A percentile compares a stretch with the other conserved stretches of the same genome.
phyloP scores from a whole-genome alignment of 1,140 invertebrate species.

The Chrysopa pallens region DNA sequence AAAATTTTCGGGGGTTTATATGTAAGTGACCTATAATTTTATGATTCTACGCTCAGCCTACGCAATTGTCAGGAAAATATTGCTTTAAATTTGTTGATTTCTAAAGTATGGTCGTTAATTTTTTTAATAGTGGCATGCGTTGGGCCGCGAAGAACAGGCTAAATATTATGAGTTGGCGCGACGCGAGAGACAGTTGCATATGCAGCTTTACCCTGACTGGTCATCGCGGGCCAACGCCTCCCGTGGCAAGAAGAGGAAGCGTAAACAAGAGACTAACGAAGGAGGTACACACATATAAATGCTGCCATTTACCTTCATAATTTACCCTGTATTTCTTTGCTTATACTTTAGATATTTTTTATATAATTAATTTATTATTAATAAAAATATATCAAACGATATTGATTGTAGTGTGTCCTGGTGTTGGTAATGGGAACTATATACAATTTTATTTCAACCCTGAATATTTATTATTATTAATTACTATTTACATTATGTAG shows the following conservation, averaged over 20 bases:
- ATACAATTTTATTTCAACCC: no score
- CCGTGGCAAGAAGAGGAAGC: slow-evolving; percentile 97
- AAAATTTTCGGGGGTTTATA: no score
- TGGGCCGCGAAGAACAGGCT: slow-evolving; percentile 95
- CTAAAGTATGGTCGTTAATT: neutral
- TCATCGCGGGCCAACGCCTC: slow-evolving; percentile 93
- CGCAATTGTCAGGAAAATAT: neutral
- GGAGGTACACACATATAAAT: slow-evolving; percentile 46
- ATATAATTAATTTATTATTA: no score
- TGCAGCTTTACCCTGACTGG: slow-evolving; percentile 99
- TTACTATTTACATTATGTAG: no score
- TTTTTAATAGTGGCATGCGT: slow-evolving; percentile 80
- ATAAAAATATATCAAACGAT: no score
- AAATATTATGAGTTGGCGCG: slow-evolving; percentile 99
- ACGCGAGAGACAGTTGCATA: slow-evolving; percentile 94
- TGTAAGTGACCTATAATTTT: no score
- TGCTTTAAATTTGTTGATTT: slow-evolving; percentile 7
- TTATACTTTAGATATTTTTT: no score
- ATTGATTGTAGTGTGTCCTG: no score
- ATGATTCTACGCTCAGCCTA: neutral
- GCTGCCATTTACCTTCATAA: no score
- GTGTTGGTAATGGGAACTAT: no score
- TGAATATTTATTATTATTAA: no score
- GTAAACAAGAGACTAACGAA: slow-evolving; percentile 95
- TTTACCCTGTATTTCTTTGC: no score